A percentile compares a stretch with the other conserved stretches of the same genome.
Evolutionary conservation across 2,797 vertebrate species (phyloP).

Genomic region (Clarias fuscus): DNA sequence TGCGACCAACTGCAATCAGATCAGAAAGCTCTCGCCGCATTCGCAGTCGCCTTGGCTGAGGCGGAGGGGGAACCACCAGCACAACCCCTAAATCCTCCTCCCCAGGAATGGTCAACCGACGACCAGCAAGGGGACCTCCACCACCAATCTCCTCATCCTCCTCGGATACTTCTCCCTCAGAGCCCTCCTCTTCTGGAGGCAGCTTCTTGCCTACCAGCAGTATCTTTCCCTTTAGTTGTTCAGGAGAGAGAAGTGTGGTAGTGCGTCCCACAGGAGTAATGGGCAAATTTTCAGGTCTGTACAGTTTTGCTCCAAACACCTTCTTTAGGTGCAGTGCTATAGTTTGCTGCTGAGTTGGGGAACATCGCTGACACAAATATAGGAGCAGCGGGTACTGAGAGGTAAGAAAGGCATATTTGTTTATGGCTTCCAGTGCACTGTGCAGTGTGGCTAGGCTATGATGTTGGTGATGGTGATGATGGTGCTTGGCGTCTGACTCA

Average conservation of each 20-base stretch:
- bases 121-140: constrained; percentile 74
- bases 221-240: constrained; percentile 88
- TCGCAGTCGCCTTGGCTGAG: constrained; percentile 79
- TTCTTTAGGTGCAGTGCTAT: constrained; percentile 88
- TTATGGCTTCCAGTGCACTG: constrained; percentile 90
- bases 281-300: constrained; percentile 77
- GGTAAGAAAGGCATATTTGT: constrained; percentile 90
- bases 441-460: constrained; percentile 80
- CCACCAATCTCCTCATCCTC: constrained; percentile 92
- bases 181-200: constrained; percentile 73
- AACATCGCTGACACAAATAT: constrained; percentile 92
- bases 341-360: constrained; percentile 85
- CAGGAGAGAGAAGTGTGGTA: constrained; percentile 85
- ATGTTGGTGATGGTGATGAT: constrained; percentile 72
- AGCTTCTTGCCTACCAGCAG: constrained; percentile 92
- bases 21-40: constrained; percentile 87
- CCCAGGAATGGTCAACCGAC: constrained; percentile 79
- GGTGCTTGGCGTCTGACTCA: constrained; percentile 72
- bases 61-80: constrained; percentile 80
- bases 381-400: constrained; percentile 91
- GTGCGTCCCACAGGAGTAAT: constrained; percentile 71
- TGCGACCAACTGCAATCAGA: constrained; percentile 79
- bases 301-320: constrained; percentile 86
- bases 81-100: constrained; percentile 80
- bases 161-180: constrained; percentile 94